Base-by-base conservation (phyloP, 2,113 vertebrate genomes). In the Python bivittatus region DNA sequence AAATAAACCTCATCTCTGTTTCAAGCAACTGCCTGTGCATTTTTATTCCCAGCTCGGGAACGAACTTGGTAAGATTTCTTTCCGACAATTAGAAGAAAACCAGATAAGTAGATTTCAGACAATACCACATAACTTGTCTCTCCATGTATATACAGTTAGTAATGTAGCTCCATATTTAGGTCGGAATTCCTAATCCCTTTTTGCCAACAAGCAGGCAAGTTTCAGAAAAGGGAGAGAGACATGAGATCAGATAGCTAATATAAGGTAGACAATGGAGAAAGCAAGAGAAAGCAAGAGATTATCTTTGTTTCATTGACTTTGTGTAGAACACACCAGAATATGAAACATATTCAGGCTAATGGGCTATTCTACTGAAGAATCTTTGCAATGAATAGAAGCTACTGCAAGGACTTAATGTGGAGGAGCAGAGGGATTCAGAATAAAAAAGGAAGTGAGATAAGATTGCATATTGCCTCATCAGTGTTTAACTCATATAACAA, bases 11-110 rank as follows among this genome's bases (percentile, higher is more conserved):
- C n/a, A n/a, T n/a, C n/a, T n/a, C n/a, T n/a, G n/a, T n/a, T n/a
- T n/a, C n/a, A n/a, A n/a, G n/a, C n/a, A n/a, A n/a, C n/a, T n/a
- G n/a, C n/a, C n/a, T n/a, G n/a, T n/a, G n/a, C n/a, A n/a, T n/a
- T n/a, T n/a, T n/a, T n/a, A n/a, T n/a, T n/a, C n/a, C n/a, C n/a
- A n/a, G n/a, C n/a, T n/a, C n/a, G n/a, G n/a, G n/a, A n/a, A n/a
- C n/a, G n/a, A n/a, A n/a, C n/a, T n/a, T n/a, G n/a, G n/a, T n/a
- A n/a, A n/a, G n/a, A n/a, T n/a, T n/a, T n/a, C n/a, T n/a, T n/a
- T n/a, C n/a, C n/a, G n/a, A n/a, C n/a, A n/a, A n/a, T n/a, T n/a
- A 93, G 85, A 95, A 44, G 48, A 64, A 92, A 88, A 92, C 95
- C 95, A 96, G 92, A 84, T 79, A 86, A 89, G 91, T 20, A 84